A percentile compares a stretch with the other conserved stretches of the same genome.
Conservation (phyloP, 1,140 invertebrate genomes). For the Drosophila nikananu region DNA sequence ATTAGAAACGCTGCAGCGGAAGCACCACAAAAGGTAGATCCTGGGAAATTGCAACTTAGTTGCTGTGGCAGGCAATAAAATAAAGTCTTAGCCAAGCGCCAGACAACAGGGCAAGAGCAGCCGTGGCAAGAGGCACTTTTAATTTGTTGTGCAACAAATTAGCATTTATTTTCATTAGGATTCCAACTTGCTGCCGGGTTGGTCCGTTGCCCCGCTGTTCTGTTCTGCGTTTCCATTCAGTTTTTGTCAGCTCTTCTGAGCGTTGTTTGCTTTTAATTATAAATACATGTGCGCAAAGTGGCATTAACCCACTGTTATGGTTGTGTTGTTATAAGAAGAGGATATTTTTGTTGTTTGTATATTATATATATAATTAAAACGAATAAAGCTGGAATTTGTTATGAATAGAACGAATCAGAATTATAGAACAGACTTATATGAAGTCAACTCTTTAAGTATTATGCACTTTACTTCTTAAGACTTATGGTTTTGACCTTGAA, state of each 20-base stretch:
- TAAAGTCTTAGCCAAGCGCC: constrained; percentile 69
- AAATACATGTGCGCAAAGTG: constrained; percentile 41
- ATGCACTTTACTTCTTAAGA: too few species aligned
- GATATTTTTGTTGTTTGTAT: neutral
- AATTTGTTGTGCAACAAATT: constrained; percentile 83
- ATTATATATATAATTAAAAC: too few species aligned
- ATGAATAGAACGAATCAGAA: neutral
- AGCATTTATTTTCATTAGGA: constrained; percentile 80
- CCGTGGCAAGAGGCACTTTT: constrained; percentile 61
- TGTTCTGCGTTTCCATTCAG: constrained; percentile 14
- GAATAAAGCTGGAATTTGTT: neutral
- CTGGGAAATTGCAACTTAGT: constrained; percentile 69
- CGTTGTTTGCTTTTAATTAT: constrained; percentile 73
- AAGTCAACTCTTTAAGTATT: too few species aligned
- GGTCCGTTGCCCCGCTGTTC: neutral
- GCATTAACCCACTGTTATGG: constrained; percentile 16
- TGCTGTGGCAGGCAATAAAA: constrained; percentile 77
- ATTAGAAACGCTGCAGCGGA: constrained; percentile 49
- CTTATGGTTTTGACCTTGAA: too few species aligned
- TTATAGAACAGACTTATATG: neutral
- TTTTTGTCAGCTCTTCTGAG: constrained; percentile 32
- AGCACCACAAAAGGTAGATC: constrained; percentile 2
- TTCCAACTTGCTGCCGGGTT: constrained; percentile 48
- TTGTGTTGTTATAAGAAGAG: neutral
- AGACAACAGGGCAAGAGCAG: constrained; percentile 4